Base-by-base conservation (phyloP, 1,140 invertebrate species). In the Drosophila dunni region DNA sequence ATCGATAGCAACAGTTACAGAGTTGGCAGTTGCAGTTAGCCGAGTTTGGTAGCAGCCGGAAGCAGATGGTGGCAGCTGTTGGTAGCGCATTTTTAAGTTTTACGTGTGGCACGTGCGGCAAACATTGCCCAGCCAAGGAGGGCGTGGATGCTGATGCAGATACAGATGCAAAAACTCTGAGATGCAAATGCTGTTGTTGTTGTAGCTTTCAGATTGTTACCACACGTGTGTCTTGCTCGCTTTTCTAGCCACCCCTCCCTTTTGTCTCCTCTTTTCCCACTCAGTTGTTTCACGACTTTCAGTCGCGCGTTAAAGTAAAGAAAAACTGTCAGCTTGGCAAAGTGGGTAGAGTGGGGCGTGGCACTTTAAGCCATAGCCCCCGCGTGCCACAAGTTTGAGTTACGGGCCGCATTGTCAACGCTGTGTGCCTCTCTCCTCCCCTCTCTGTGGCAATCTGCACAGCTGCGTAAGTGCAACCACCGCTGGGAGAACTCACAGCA, bases 31-130 rank as follows among this genome's bases (percentile, higher is more conserved):
- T 60, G 48, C 57, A 57, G 63, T 50, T 71, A 46, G 69, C 54
- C 45, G 54, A 61, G 64, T 68, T 68, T 68, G 65, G 65, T 9
- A 63, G 71, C 67, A 76, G 64, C 60, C 63, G 69, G 48, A 60
- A 57, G 54, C 69, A 68, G 68, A 56, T 69, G 74, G 78, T 62
- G 68, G 74, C 78, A 80, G 74, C 79, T 81, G 74, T 65, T 74
- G 64, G 64, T 78, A 78, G 56, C 68, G 79, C 79, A 81, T 81
- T 80, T 80, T 80, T 78, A 78, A 81, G 78, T 80, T 81, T 81
- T 81, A 80, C 79, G 79, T 81, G 79, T 65, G 65, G 79, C 79
- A 81, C 79, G 79, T 81, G 79, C 74, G 53, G 64, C 77, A 79
- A 58, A 73, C 77, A 75, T 58, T 77, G 64, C 63, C 70, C 44